phyloP scores from a whole-genome alignment of 2,113 vertebrate species.

The Trogon surrucura region DNA sequence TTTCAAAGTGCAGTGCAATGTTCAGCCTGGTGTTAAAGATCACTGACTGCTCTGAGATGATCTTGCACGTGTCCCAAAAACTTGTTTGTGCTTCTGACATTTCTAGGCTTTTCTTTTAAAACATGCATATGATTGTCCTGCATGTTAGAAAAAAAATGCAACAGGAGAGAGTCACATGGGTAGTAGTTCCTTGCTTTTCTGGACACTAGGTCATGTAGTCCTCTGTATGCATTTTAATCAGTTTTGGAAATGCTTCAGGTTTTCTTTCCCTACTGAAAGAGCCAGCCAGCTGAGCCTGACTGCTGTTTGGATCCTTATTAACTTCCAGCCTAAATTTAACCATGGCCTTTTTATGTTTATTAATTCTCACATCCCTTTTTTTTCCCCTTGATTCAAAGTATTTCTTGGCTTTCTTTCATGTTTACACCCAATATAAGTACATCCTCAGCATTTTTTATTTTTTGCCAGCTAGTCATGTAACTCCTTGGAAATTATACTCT shows the following conservation, averaged over 20 bases:
- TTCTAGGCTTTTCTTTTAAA: not conserved
- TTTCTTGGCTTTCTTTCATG: not conserved
- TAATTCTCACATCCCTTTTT: not conserved
- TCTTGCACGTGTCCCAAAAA: not conserved
- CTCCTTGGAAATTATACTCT: not conserved
- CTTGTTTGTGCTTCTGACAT: accelerated
- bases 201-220: not conserved
- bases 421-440: not conserved
- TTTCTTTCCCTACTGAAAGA: not conserved
- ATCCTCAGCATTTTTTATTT: not conserved
- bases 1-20: accelerated
- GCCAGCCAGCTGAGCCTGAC: not conserved
- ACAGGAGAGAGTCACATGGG: not conserved
- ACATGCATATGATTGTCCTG: accelerated
- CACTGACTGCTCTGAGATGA: not conserved
- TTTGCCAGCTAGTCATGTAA: not conserved
- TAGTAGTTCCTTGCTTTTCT: accelerated
- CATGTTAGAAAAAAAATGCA: not conserved
- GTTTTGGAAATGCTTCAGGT: not conserved
- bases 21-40: not conserved
- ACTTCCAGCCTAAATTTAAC: not conserved
- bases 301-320: not conserved
- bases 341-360: not conserved
- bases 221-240: accelerated
- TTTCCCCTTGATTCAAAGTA: not conserved